Evolutionary conservation across 2,797 vertebrate genomes (phyloP).

Genomic region (Rhynchotus rufescens): DNA sequence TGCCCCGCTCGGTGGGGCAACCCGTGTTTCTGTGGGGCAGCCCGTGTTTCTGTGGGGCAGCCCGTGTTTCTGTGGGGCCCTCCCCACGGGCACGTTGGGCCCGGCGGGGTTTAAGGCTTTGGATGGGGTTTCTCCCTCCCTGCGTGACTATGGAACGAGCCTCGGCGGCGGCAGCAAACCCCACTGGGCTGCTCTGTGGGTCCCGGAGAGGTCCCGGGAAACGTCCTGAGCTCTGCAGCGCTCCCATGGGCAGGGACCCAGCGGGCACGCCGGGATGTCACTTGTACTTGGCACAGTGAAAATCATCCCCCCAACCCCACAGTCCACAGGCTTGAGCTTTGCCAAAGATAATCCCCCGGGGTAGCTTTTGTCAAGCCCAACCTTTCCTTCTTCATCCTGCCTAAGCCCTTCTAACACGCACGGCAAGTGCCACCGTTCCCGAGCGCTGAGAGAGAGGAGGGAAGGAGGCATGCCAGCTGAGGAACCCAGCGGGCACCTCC

Average conservation of each 20-base stretch:
- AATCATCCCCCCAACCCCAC: neutral
- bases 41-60: too few species aligned
- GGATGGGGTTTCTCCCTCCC: constrained; percentile 39
- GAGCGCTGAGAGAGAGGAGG: neutral
- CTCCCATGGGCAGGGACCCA: constrained; percentile 10
- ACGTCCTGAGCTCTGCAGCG: neutral
- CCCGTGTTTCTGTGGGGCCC: too few species aligned
- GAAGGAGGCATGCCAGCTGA: accelerated
- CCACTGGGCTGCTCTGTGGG: neutral
- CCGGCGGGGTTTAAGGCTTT: neutral
- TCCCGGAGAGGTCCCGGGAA: constrained; percentile 10
- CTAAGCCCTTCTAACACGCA: neutral
- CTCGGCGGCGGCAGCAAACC: neutral
- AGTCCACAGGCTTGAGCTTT: neutral
- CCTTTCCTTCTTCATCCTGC: neutral
- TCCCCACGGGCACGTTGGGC: too few species aligned
- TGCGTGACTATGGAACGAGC: neutral
- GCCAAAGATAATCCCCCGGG: constrained; percentile 17
- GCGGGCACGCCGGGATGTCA: constrained; percentile 44
- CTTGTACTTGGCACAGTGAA: constrained; percentile 18
- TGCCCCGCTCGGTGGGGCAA: too few species aligned
- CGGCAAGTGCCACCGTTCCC: neutral
- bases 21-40: too few species aligned
- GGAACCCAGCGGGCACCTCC: neutral
- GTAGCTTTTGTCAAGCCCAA: constrained; percentile 17